These are phyloP conservation scores for Apteryx owenii DNA, from an alignment of 2,113 vertebrate species.

Conservation along the genomic window DNA sequence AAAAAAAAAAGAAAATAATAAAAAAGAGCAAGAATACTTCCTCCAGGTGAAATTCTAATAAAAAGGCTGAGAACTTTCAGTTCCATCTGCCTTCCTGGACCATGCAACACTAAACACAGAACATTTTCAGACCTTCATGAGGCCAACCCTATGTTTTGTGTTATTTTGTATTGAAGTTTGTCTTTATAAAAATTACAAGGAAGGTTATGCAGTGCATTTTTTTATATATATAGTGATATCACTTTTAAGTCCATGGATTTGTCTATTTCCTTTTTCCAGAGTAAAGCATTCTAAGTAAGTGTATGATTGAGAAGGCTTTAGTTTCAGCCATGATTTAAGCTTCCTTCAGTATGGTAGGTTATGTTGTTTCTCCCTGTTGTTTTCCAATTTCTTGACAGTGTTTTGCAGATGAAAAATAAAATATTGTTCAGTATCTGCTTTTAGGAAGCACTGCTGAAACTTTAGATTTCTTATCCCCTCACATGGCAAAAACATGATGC, in stretches of 20 bases:
- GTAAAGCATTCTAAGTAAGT: background rate
- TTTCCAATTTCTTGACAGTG: background rate
- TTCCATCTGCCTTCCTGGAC: background rate
- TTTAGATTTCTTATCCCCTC: background rate
- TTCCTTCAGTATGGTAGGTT: background rate
- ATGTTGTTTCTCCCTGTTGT: background rate
- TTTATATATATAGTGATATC: background rate
- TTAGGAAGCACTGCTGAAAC: background rate
- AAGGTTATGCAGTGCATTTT: background rate
- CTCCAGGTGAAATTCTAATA: background rate
- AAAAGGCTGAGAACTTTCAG: background rate
- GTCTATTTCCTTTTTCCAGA: background rate
- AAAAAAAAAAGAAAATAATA: background rate
- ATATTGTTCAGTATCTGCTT: background rate
- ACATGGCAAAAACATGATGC: background rate
- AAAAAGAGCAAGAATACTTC: background rate
- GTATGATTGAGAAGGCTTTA: background rate
- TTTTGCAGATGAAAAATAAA: conserved; percentile 5
- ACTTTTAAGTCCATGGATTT: background rate
- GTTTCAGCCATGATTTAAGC: background rate
- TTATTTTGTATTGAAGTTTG: background rate
- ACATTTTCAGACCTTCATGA: background rate
- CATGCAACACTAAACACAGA: background rate
- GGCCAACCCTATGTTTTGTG: background rate
- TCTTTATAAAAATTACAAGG: background rate